Percentiles rank a stretch among this genome's conserved stretches.
phyloP scores from a whole-genome alignment of 1,140 invertebrate genomes.

The Sarcophaga bullata region DNA sequence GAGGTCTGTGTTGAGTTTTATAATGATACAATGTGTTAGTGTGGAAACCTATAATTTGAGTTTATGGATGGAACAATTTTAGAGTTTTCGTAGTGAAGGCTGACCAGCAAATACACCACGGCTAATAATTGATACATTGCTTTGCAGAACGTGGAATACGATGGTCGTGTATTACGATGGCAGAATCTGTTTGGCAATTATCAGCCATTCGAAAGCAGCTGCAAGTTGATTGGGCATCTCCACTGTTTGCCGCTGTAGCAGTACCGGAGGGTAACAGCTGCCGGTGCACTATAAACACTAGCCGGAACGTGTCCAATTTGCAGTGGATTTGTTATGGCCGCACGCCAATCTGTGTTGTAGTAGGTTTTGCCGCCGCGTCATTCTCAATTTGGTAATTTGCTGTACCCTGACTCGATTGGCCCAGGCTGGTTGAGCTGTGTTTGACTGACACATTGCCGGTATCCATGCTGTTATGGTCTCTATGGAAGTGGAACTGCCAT shows the following conservation, averaged over 20 bases:
- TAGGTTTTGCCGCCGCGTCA: constrained; percentile 47
- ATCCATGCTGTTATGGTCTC: constrained; percentile 64
- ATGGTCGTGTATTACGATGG: constrained; percentile 62
- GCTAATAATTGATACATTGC: constrained; percentile 66
- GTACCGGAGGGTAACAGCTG: constrained; percentile 54
- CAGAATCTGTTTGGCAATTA: constrained; percentile 60
- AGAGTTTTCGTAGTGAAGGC: constrained; percentile 61
- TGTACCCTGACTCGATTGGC: constrained; percentile 16
- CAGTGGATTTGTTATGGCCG: constrained; percentile 44
- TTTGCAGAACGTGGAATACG: constrained; percentile 63
- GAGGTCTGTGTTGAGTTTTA: not conserved
- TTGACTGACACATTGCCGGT: constrained; percentile 54
- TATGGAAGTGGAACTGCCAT: constrained; percentile 59
- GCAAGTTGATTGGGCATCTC: constrained; percentile 57
- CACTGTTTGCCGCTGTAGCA: constrained; percentile 54
- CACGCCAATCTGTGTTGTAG: constrained; percentile 6
- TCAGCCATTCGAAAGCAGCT: constrained; percentile 50
- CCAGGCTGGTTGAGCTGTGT: constrained; percentile 46
- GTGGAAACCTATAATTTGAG: constrained; percentile 2
- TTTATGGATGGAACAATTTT: not conserved
- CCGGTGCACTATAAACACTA: constrained; percentile 62
- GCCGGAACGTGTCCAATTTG: constrained; percentile 59
- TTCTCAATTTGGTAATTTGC: constrained; percentile 43
- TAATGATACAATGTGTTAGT: not conserved
- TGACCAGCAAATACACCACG: constrained; percentile 62